Evolutionary conservation across 2,797 vertebrate species (phyloP), one percentile per base, ranked within the genome.

Genomic region (Gallinago stenura): DNA sequence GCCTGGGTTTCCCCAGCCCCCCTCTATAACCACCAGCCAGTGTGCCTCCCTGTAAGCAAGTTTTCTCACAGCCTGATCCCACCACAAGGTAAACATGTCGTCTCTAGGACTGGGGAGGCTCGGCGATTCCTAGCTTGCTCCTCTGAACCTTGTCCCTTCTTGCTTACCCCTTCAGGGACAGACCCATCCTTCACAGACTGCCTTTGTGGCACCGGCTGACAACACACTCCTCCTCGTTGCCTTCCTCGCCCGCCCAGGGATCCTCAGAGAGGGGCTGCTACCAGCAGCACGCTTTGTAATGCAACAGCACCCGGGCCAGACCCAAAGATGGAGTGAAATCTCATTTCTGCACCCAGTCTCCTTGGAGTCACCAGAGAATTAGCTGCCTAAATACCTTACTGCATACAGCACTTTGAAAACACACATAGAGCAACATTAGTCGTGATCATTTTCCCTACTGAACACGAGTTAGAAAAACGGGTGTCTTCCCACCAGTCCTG

Each of bases 31-130:
- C 56, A 19, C 46, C 5, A 24, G 16, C 19, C 31, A 8, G 3
- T 24, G 45, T 71, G 31, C 24, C 53, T 28, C 51, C 72, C 37
- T 1, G 7, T 1, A 7, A 75, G 41, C 24, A 58, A 3, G 17
- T 45, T 19, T 70, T n/a, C 45, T 54, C 10, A 4, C 68, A 71
- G 75, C 48, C 82, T 37, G 41, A 53, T 25, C 71, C 66, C 0
- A 0, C 43, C 41, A 26, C 7, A 2, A 1, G 3, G 17, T 25
- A 48, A 58, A 51, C 28, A 7, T 0, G 0, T 61, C 20, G 46
- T 50, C 66, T 22, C 7, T 1, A 9, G 57, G 14, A 18, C 1
- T 15, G 3, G n/a, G 15, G 18, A 37, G 6, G 46, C 62, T 68
- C 6, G 0, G 57, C 1, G 8, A n/a, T 14, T 33, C 43, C 30